phyloP scores from a whole-genome alignment of 2,113 vertebrate genomes.

The Ceratotherium simum region DNA sequence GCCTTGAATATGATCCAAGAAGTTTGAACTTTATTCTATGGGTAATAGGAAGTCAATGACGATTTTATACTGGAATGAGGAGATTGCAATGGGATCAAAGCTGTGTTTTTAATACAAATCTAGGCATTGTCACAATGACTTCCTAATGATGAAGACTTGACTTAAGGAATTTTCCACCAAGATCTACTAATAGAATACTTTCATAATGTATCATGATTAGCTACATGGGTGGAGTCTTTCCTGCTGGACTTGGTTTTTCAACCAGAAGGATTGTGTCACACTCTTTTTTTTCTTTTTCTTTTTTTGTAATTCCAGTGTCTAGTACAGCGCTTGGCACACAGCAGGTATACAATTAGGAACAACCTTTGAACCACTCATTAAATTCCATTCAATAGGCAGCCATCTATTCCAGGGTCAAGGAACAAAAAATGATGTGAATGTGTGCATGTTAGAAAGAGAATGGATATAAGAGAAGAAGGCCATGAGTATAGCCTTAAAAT shows the following conservation, averaged over 20 bases:
- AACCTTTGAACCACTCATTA: not conserved
- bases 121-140: not conserved
- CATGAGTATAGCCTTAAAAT: fast-evolving
- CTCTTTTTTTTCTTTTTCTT: not conserved
- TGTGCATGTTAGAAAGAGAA: not conserved
- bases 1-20: not conserved
- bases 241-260: not conserved
- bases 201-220: not conserved
- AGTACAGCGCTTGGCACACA: not conserved
- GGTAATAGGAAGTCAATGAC: not conserved
- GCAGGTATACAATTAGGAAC: not conserved
- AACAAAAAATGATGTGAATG: not conserved
- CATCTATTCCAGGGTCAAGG: not conserved
- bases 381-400: not conserved
- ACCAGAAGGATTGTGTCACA: not conserved
- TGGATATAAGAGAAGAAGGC: not conserved
- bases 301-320: not conserved
- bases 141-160: not conserved
- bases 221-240: not conserved
- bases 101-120: conserved; percentile 5
- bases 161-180: not conserved
- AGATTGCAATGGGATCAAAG: not conserved
- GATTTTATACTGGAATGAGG: not conserved
- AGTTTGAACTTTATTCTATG: not conserved
- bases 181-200: not conserved